Evolutionary conservation across 1,140 invertebrate genomes (phyloP), one percentile per base, ranked within the genome.

Genomic region (Caerostris darwini): DNA sequence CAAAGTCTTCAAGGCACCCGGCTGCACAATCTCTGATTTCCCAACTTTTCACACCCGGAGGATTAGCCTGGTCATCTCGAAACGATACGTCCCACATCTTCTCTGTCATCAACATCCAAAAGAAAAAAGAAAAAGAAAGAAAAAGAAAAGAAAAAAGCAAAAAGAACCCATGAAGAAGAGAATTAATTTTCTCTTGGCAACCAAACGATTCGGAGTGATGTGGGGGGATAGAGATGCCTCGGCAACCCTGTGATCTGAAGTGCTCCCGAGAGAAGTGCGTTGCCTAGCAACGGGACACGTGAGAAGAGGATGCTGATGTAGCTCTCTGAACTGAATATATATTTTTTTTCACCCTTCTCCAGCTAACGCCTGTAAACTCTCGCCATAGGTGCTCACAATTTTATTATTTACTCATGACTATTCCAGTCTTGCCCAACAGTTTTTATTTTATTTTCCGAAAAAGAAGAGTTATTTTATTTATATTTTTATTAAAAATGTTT

Each of bases 321-420:
- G 54, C 19, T 54, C 59, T 69, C 53, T 12, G 53, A 77, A 34
- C 34, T 6, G 71, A 90, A 50, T 59, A 90, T n/a, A 10, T 50
- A 7, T 7, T 34, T 71, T 71, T 54, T 56, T 71, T 90, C 69
- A 8, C 7, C 5, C 7, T 34, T 4, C 50, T n/a, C 1, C 67
- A 61, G 50, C 61, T 14, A 50, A 57, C 50, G 71, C 71, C 34
- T 77, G 50, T 71, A 64, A 56, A 56, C 87, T 69, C 87, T 67
- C 34, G 69, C 87, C 61, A 12, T 7, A 61, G 2, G 50, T 54
- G 34, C 67, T 8, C 54, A 5, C 5, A 19, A 57, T 90, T 90
- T 71, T 71, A 69, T 90, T 90, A 90, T 82, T 92, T 92, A 83
- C 83, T 92, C 83, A 92, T 92, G 90, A 92, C 81, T 92, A 92